phyloP scores from a whole-genome alignment of 2,888 invertebrate species.

The Apamea epomidion region DNA sequence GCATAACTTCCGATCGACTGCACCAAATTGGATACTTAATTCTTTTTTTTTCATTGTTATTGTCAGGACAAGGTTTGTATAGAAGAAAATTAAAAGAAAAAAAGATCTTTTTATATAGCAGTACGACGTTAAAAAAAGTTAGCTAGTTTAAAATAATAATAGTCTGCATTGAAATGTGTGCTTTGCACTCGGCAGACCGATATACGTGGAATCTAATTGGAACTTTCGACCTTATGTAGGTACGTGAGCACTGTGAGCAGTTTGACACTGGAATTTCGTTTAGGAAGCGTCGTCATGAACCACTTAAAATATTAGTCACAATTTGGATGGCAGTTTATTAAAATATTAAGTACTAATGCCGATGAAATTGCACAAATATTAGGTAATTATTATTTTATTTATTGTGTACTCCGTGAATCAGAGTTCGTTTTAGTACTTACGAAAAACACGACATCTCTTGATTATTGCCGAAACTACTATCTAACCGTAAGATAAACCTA shows the following conservation, averaged over 20 bases:
- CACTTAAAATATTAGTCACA: neutral
- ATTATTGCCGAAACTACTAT: constrained; percentile 30
- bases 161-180: neutral
- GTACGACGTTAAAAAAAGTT: too few relatives aligned
- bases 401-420: neutral
- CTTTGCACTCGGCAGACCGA: neutral
- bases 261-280: constrained; percentile 1
- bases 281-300: constrained; percentile 9
- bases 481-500: constrained; percentile 1
- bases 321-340: neutral
- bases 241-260: too few relatives aligned
- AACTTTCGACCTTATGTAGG: neutral
- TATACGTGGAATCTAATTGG: neutral
- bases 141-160: neutral
- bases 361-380: neutral
- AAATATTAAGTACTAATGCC: neutral
- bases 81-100: too few relatives aligned
- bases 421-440: neutral
- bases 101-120: too few relatives aligned
- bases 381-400: neutral
- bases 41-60: too few relatives aligned
- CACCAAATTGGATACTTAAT: too few relatives aligned
- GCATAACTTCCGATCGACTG: too few relatives aligned
- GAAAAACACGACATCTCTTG: constrained; percentile 51
- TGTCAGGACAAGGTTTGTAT: too few relatives aligned